Base-by-base conservation (phyloP, 1,140 invertebrate genomes). In the Druon quercuslanigerum region DNA sequence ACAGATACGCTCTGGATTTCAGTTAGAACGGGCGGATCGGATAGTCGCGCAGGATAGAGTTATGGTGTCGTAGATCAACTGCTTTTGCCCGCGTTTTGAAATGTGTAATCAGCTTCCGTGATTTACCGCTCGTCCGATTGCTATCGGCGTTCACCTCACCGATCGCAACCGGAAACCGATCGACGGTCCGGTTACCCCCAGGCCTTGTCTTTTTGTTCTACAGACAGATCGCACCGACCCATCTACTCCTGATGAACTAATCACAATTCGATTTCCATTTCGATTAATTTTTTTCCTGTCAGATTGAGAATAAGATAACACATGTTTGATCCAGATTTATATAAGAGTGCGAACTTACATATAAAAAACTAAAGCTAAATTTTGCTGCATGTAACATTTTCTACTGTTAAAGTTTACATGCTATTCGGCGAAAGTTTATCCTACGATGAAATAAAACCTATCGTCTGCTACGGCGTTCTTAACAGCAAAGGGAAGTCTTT, bases 41-140 rank as follows among this genome's bases (percentile, higher is more conserved):
- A 66, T 56, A 46, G 50, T 25, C 70, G 71, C 72, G 75, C 72
- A 57, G 60, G 60, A 20, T 79, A 84, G 87, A 89, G 85, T 88
- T 89, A 89, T 87, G 85, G 84, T 82, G 85, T 82, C 82, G 85
- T 89, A 89, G 87, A 89, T 90, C 88, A 89, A 87, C 78, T 83
- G 84, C 80, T 85, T 84, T 87, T 84, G 85, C 83, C 77, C 86
- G 84, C 86, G 82, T 89, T 89, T 89, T 87, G 87, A 89, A 88
- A 89, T 90, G 86, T 88, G 88, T 90, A 90, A 90, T 90, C 87
- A 90, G 86, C 85, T 82, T 50, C 71, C 75, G 85, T 89, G 87
- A 89, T 89, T 89, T 89, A 89, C 85, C 79, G 81, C 60, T 78
- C 75, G 79, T 82, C 78, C 83, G 86, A 88, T 88, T 87, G 84